These are phyloP conservation scores for Lethrus apterus DNA, from an alignment of 1,140 invertebrate genomes.

Conservation along the genomic window DNA sequence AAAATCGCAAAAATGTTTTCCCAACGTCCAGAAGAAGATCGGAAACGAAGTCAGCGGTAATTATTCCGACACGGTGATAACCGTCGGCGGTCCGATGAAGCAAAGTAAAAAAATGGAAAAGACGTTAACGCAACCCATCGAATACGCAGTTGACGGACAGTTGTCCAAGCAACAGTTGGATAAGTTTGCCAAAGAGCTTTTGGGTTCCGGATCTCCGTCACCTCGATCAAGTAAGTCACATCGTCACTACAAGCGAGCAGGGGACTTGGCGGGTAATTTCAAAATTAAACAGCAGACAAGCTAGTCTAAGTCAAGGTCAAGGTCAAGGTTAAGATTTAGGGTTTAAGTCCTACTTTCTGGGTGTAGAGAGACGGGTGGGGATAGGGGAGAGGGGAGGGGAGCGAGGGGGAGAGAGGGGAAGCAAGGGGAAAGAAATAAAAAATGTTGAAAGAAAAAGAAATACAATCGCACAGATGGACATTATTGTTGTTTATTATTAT, in stretches of 20 bases:
- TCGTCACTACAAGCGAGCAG: too few species aligned
- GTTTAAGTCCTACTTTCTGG: too few species aligned
- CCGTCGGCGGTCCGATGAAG: background rate
- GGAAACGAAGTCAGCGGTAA: background rate
- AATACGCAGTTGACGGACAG: background rate
- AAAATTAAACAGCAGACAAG: too few species aligned
- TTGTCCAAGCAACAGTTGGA: conserved; percentile 8
- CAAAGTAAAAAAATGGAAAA: background rate
- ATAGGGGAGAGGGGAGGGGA: too few species aligned
- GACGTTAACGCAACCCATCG: background rate
- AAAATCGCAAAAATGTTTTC: background rate
- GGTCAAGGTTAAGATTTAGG: too few species aligned
- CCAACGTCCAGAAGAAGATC: background rate
- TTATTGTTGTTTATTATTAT: too few species aligned
- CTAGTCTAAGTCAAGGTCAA: background rate
- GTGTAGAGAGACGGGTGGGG: too few species aligned
- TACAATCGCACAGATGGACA: too few species aligned
- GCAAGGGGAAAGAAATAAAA: too few species aligned
- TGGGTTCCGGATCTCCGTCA: background rate
- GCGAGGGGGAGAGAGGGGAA: too few species aligned
- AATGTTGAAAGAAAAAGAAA: too few species aligned
- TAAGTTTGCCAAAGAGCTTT: conserved; percentile 9
- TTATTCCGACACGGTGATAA: conserved; percentile 9
- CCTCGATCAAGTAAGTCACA: conserved; percentile 8
- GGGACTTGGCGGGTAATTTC: too few species aligned